Evolutionary conservation across 2,797 vertebrate genomes (phyloP).

Genomic region (Champsocephalus gunnari): DNA sequence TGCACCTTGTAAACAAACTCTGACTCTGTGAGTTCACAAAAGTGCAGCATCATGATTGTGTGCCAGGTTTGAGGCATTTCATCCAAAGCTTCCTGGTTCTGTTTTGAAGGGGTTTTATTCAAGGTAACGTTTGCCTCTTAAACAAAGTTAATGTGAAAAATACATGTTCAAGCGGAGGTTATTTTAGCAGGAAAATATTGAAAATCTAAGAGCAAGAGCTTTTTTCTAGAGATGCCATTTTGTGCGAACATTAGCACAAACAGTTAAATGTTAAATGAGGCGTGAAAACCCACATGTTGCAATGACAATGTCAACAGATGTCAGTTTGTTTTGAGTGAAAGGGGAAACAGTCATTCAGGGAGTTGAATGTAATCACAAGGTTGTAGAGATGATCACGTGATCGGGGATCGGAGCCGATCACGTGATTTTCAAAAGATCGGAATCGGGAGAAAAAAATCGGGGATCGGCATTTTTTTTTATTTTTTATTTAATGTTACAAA

Average conservation of each 20-base stretch:
- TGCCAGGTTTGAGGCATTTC: not conserved
- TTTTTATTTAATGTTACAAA: too few species aligned
- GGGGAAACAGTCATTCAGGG: not conserved
- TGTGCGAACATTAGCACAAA: not conserved
- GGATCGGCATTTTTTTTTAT: too few species aligned
- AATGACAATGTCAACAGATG: not conserved
- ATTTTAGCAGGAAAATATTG: not conserved
- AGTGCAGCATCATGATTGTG: slow-evolving; percentile 44
- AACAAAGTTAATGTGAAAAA: not conserved
- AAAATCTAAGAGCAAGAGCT: not conserved
- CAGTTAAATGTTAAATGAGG: too few species aligned
- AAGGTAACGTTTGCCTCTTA: not conserved
- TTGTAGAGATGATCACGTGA: not conserved
- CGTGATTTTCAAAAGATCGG: too few species aligned
- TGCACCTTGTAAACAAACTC: not conserved
- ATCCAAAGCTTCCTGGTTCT: slow-evolving; percentile 19
- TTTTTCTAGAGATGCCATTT: too few species aligned
- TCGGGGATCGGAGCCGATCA: too few species aligned
- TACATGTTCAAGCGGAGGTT: not conserved
- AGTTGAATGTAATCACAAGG: not conserved
- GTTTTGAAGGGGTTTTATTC: not conserved
- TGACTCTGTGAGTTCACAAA: slow-evolving; percentile 5
- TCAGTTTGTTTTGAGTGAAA: not conserved
- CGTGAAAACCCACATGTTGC: not conserved
- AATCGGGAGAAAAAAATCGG: too few species aligned